Base-by-base conservation (phyloP, 2,888 invertebrate species). In the Griposia aprilina region DNA sequence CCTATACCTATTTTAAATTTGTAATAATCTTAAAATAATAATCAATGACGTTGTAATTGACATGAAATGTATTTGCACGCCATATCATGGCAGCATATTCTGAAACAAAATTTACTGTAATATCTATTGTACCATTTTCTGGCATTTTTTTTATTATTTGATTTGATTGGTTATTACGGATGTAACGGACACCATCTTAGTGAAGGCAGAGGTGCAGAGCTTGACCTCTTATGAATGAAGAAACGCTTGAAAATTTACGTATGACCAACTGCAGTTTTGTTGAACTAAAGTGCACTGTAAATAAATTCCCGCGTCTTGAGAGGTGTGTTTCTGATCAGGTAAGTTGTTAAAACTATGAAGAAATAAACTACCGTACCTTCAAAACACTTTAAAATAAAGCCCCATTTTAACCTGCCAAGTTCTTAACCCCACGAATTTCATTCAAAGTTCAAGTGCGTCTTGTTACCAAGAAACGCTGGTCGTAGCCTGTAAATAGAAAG, bases 391-490 rank as follows among this genome's bases (percentile, higher is more conserved):
- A 30, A 68, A 72, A 80, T 72, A 79, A 81, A 78, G 76, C 77
- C 50, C 67, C 62, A 62, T 80, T 87, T 85, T 57, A 68, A 78
- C 72, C 69, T 73, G 68, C 20, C 45, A 60, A 80, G 63, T 80
- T 75, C 57, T 70, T 57, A 71, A 65, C 59, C 68, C 57, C 48
- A 68, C 69, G 74, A 79, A 81, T 77, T 85, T 75, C 74, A 87
- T 87, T 87, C 82, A 85, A 80, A 80, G 59, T 74, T 77, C 82
- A 78, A 85, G 77, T 55, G 50, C 69, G 70, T 62, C 77, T 79
- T 82, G 74, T 80, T 80, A 74, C 79, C 60, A 66, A 78, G 74
- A 79, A 84, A 76, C 66, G 80, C 77, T 71, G 72, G 59, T 67
- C 73, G 69, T 72, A 77, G 79, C 73, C 65, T 52, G 71, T 74